Conservation (phyloP, 2,797 vertebrate genomes). For the Epinephelus awoara region DNA sequence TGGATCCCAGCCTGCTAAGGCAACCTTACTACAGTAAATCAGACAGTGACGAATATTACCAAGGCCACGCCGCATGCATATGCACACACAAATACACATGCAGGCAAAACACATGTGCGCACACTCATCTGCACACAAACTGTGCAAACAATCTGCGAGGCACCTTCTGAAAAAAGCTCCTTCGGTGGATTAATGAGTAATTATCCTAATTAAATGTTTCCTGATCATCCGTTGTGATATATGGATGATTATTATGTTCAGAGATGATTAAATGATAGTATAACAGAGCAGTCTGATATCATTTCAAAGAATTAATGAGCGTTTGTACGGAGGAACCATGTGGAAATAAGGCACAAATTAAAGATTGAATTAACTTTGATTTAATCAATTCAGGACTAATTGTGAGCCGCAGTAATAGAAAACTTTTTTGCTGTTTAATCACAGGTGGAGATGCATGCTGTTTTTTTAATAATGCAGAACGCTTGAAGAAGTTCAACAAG, state of each 20-base stretch:
- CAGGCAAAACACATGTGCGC: slow-evolving; percentile 32
- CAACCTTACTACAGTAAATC: slow-evolving; percentile 83
- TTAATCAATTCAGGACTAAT: slow-evolving; percentile 69
- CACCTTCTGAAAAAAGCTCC: slow-evolving; percentile 65
- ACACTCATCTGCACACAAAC: slow-evolving; percentile 53
- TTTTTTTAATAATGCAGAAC: neutral
- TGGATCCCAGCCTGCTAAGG: slow-evolving; percentile 76
- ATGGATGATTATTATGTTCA: slow-evolving; percentile 77
- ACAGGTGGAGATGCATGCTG: slow-evolving; percentile 36
- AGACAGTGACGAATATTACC: slow-evolving; percentile 86
- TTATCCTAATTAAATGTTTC: slow-evolving; percentile 84
- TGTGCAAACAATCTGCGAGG: slow-evolving; percentile 53
- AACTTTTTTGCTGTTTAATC: slow-evolving; percentile 32
- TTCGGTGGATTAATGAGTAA: slow-evolving; percentile 78
- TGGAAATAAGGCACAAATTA: slow-evolving; percentile 74
- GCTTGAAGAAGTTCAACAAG: neutral
- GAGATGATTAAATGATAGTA: slow-evolving; percentile 77
- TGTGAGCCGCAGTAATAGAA: slow-evolving; percentile 48
- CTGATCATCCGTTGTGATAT: slow-evolving; percentile 78
- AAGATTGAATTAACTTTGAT: slow-evolving; percentile 72
- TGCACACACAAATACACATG: slow-evolving; percentile 48
- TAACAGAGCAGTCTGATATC: slow-evolving; percentile 68
- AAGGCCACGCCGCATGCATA: slow-evolving; percentile 56
- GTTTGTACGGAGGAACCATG: slow-evolving; percentile 56
- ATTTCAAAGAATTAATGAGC: slow-evolving; percentile 75